Base-by-base conservation (phyloP, 2,797 vertebrate genomes). In the Lepus townsendii region DNA sequence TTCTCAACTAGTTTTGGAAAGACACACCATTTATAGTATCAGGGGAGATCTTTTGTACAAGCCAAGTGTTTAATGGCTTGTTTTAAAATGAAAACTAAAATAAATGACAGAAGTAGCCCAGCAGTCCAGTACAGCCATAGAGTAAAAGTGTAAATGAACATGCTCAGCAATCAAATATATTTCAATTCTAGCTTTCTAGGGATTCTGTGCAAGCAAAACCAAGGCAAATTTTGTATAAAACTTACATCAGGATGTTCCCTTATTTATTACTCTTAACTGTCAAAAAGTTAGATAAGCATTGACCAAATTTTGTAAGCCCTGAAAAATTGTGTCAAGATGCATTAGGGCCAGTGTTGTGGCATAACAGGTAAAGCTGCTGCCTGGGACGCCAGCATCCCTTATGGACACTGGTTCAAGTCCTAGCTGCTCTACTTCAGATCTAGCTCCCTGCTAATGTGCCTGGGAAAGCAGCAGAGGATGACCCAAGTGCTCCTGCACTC, bases 71-170 rank as follows among this genome's bases (percentile, higher is more conserved):
- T 90, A 88, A 92, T 73, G 52, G 78, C 20, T 87, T 80, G 63
- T 88, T 93, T 96, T 84, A 75, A 90, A 94, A 94, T 77, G 57
- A 96, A 96, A 96, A 84, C 88, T 77, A 65, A 95, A 92, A 95
- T 96, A 95, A 96, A 94, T 85, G 83, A 97, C 91, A 96, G 72
- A 52, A 88, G 73, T 54, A 94, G 83, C 68, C 52, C 88, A 95
- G 73, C 7, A 71, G 91, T 79, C 82, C 65, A 83, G 65, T 94
- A 82, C 54, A 85, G 57, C 72, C 78, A 19, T 71, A 87, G 54
- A 87, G 35, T 50, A 62, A 85, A 72, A 65, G 89, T 71, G 12
- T 83, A 95, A 96, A 92, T 94, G 77, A 90, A 93, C 75, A 66
- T 77, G 47, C 35, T 96, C 66, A 80, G 26, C 76, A 50, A 88